Base-by-base conservation (phyloP, 2,797 vertebrate species). In the Labeo calbasu region DNA sequence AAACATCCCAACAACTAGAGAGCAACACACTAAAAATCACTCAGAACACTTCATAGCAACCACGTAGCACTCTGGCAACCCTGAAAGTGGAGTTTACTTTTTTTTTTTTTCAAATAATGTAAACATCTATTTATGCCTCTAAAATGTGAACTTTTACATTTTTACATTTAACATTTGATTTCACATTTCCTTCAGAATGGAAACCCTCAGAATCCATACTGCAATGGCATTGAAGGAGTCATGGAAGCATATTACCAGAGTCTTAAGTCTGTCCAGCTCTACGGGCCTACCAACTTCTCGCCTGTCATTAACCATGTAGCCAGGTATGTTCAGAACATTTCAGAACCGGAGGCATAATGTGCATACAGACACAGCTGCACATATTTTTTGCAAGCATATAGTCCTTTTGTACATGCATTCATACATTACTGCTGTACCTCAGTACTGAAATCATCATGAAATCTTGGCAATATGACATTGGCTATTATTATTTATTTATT, bases 241-340 rank as follows among this genome's bases (percentile, higher is more conserved):
- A 97, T 99, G 97, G 98, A 99, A 81, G 96, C 97, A 0, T 99
- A 99, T 86, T 99, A 99, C 83, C 95, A 96, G 93, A 99, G 97
- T 89, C 94, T 99, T 82, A 98, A 98, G 91, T 97, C 96, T 15
- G 98, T 99, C 14, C 97, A 99, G 85, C 95, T 99, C 40, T 99
- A 98, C n/a, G 98, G 98, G 75, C 98, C 98, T 79, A 99, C 98
- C 78, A 99, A 99, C 92, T 99, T 99, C 91, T 98, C 98, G 61
- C 98, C 98, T 10, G 96, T 99, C 83, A 96, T 99, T 91, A 99
- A 98, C 92, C 98, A 99, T 1, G 98, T 99, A 86, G 98, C 98
- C 89, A 97, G 96, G 96, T 97, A 92, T 1, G 7, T 23, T 43
- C 3, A 55, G 10, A 65, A 25, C 1, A 48, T 25, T 14, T 59